Evolutionary conservation across 2,113 vertebrate species (phyloP).

Genomic region (Paralichthys olivaceus): DNA sequence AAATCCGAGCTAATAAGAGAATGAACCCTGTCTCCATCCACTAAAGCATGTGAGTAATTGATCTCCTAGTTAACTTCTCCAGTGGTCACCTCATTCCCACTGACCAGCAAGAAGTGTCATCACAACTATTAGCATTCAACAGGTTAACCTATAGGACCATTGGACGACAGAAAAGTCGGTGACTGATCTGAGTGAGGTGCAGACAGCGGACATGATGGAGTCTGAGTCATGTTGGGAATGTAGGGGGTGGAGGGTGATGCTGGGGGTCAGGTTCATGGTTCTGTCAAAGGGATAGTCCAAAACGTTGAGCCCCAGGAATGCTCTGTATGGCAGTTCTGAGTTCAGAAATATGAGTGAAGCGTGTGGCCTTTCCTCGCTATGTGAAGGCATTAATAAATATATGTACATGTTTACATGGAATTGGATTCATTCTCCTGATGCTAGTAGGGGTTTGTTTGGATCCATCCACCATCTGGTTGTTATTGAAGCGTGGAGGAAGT

Average conservation of each 20-base stretch:
- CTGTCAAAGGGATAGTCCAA: neutral
- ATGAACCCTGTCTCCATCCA: neutral
- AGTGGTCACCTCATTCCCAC: neutral
- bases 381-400: conserved; percentile 27
- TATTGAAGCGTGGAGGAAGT: neutral
- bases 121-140: neutral
- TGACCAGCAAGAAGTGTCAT: neutral
- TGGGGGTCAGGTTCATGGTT: conserved; percentile 29
- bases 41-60: neutral
- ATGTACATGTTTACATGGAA: conserved; percentile 50
- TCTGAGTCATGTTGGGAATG: conserved; percentile 48
- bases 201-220: conserved; percentile 30
- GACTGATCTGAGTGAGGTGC: conserved; percentile 39
- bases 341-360: conserved; percentile 15
- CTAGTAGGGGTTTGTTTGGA: neutral
- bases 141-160: neutral
- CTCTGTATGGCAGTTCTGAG: neutral
- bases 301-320: conserved; percentile 49
- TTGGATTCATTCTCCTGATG: conserved; percentile 13
- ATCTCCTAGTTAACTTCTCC: neutral
- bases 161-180: neutral
- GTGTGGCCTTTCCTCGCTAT: conserved; percentile 62
- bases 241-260: neutral
- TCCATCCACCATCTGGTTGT: conserved; percentile 31
- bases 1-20: neutral